Conservation (phyloP, 2,888 invertebrate genomes). For the Ichneumoninae sp. region DNA sequence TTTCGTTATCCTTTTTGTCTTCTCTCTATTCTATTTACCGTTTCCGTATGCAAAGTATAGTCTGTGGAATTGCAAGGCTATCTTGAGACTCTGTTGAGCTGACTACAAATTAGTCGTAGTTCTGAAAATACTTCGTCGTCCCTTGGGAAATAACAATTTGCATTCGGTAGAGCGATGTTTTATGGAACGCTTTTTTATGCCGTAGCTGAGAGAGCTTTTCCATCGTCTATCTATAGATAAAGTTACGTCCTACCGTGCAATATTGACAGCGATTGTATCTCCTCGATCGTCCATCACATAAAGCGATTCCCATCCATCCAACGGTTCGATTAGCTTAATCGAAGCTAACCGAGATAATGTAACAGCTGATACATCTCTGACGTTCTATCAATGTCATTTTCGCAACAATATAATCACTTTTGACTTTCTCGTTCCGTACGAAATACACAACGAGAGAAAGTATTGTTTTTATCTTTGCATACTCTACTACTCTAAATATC, state of each 20-base stretch:
- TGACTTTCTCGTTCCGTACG: not conserved
- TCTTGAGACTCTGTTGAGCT: not conserved
- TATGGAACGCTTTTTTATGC: not conserved
- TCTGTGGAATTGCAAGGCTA: not conserved
- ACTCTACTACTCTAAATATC: no score
- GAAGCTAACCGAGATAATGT: not conserved
- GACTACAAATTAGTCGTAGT: conserved; percentile 5
- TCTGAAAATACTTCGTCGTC: not conserved
- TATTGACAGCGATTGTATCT: not conserved
- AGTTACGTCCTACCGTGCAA: not conserved
- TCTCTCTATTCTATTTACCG: not conserved
- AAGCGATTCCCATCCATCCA: not conserved
- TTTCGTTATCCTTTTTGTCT: not conserved
- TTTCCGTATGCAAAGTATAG: not conserved
- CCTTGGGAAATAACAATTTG: conserved; percentile 5
- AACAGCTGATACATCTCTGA: not conserved
- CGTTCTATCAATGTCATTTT: not conserved
- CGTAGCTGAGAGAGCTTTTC: not conserved
- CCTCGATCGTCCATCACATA: not conserved
- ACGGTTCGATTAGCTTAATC: not conserved
- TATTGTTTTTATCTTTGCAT: not conserved
- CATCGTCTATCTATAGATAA: not conserved
- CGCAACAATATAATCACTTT: not conserved
- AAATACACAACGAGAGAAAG: not conserved
- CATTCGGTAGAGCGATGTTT: not conserved